Evolutionary conservation across 2,113 vertebrate species (phyloP), one percentile per base, ranked within the genome.

Genomic region (Hemichromis elongatus): DNA sequence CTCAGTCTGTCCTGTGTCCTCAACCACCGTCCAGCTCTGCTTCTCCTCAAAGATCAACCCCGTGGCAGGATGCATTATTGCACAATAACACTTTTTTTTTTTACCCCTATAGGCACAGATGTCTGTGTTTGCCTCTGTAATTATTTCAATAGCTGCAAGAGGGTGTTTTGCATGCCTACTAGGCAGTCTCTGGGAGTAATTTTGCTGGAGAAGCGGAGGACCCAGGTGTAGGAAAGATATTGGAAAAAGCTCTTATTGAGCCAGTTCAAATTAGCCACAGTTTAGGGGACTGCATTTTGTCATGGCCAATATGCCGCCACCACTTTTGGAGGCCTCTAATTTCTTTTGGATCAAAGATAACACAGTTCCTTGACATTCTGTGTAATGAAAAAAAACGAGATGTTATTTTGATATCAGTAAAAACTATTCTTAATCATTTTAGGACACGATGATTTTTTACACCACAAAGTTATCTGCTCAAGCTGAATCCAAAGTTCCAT

Each of bases 141-240:
- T 92, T 87, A 85, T 47, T 68, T 16, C 57, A 19, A 57, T 61
- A 63, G 84, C 82, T 89, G 86, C 61, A n/a, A 63, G 75, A 78
- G 82, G 79, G 33, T 59, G 90, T 83, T 79, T 68, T 86, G 82
- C 77, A 79, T 83, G 86, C 54, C 79, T 79, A 30, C 80, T 4
- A 73, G 85, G 50, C 81, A 68, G 77, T 11, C 82, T 78, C 77
- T 42, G 59, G 59, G 87, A 85, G 79, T 81, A 50, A 85, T 83
- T 84, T 50, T 70, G 77, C 86, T 28, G 55, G 11, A 81, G 42
- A 63, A 37, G 83, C 56, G 4, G 81, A 86, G 90, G 92, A 90
- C 90, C 77, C 93, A 94, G 93, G 92, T 95, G 92, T 83, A 75
- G 45, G 77, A 9, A 56, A 85, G 90, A 92, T 95, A 95, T 94